Evolutionary conservation across 2,888 invertebrate genomes (phyloP), one percentile per base, ranked within the genome.

Genomic region (Mechanitis messenoides): DNA sequence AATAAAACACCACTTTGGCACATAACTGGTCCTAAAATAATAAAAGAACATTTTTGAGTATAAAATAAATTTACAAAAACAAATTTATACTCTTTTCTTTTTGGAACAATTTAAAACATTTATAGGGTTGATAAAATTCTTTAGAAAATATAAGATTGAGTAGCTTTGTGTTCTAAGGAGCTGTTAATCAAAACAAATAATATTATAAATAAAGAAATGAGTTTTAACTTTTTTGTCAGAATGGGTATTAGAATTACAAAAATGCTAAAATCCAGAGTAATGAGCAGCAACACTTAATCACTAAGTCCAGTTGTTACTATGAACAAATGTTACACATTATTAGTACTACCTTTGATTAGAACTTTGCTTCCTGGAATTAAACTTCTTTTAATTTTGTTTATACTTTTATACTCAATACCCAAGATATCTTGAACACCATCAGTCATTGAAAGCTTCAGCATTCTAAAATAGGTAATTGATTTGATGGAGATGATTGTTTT

Each of bases 371-470:
- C 94, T 0, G 94, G 93, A 31, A 83, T 82, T 59, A 92, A 84
- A 66, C 91, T 91, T 71, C 91, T 87, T 72, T 87, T 91, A 42
- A 94, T 78, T 68, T 87, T 87, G 57, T 88, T 79, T 81, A 94
- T 91, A 0, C 92, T 91, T 69, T 84, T 91, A 74, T 94, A 94
- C 78, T 96, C 96, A 74, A 95, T 93, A 0, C 92, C 96, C 60
- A 91, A 86, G 46, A 96, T 79, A 68, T 92, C 91, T 78, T 93
- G 93, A 0, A 91, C 85, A 12, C 96, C 96, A 88, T 96, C 96
- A 3, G 95, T 95, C 67, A 96, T 77, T 63, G 89, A 90, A 59
- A 96, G 74, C 74, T 94, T 92, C 65, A 95, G 83, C 92, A 95
- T 93, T 74, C 96, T 91, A 79, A 35, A 83, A 83, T 56, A 20